Evolutionary conservation across 2,113 vertebrate species (phyloP), one percentile per base, ranked within the genome.

Genomic region (Hippocampus zosterae): DNA sequence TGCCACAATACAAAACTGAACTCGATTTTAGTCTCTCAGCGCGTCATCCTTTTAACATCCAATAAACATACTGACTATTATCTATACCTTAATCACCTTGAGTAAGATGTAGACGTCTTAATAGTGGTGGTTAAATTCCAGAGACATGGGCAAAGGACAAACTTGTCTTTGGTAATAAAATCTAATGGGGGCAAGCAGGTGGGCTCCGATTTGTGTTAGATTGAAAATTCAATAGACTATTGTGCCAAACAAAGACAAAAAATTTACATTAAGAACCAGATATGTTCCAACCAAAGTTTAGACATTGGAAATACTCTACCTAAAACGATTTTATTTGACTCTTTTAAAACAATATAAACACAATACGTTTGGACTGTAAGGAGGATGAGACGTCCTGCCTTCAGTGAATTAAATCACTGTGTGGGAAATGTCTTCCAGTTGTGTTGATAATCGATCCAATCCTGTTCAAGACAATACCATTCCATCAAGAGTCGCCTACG

Each of bases 81-180:
- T 29, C 9, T 27, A 33, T 33, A 11, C 33, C 72, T 27, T 23
- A 13, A 57, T 15, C 21, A 29, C 2, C 12, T 41, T 48, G 29
- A 67, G 40, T 29, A 3, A 48, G 41, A 60, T 50, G 18, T 52
- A 62, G 33, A 16, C 56, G 69, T 25, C 68, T 71, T 73, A 65
- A 29, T 71, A 65, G 64, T 18, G 56, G n/a, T 29, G 29, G 67
- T 46, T 48, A 68, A 41, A 44, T 60, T 70, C 48, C 62, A n/a
- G 59, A 52, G 60, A 72, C 64, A 57, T 44, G 9, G 16, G 40
- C 21, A 29, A 64, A 66, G 42, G 42, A 69, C 44, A 77, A 55
- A 13, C 25, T 61, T 55, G 25, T 72, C 60, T 69, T 64, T 60
- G 61, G 69, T 21, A 67, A 44, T 68, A 25, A 41, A 23, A 67